Base-by-base conservation (phyloP, 2,113 vertebrate genomes). In the Callipepla californica region DNA sequence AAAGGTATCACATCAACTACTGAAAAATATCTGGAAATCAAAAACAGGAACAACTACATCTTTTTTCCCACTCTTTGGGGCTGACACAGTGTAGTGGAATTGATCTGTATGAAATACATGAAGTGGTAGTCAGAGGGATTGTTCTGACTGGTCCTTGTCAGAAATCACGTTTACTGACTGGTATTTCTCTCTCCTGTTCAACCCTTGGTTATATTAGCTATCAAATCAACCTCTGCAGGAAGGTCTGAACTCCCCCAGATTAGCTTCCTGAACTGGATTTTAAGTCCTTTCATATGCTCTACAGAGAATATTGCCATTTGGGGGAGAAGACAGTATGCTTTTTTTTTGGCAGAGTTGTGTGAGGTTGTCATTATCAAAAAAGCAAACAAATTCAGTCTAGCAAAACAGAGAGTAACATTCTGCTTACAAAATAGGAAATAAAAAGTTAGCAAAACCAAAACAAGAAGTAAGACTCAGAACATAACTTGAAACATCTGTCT, bases 361-460 rank as follows among this genome's bases (percentile, higher is more conserved):
- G 30, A 83, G 30, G 36, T 63, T 82, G 47, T 85, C 72, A 40
- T 90, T 73, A 90, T 55, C 73, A 77, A 73, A 90, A 79, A 68
- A 47, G 23, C 82, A 80, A 80, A 42, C 2, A 13, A 92, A 63
- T 92, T 92, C 57, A 92, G 68, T 83, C 73, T 83, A 93, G 79
- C 59, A 80, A 83, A 59, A 59, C 75, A 92, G 85, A 68, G 20
- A 26, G 36, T 63, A 80, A 67, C 82, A 85, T 87, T 83, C 36
- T 85, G 45, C 85, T 85, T 80, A 83, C 20, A 48, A 69, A 90
- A 62, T 62, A 83, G 76, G 86, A 93, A 88, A 80, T 66, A n/a
- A 88, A 47, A 74, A 89, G 61, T 80, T 96, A 95, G 72, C 80
- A 92, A 91, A 93, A 93, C 0, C 75, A 95, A 93, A 96, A 88